Evolutionary conservation across 2,888 invertebrate species (phyloP), one percentile per base, ranked within the genome.

Genomic region (Mesorhabditis belari): DNA sequence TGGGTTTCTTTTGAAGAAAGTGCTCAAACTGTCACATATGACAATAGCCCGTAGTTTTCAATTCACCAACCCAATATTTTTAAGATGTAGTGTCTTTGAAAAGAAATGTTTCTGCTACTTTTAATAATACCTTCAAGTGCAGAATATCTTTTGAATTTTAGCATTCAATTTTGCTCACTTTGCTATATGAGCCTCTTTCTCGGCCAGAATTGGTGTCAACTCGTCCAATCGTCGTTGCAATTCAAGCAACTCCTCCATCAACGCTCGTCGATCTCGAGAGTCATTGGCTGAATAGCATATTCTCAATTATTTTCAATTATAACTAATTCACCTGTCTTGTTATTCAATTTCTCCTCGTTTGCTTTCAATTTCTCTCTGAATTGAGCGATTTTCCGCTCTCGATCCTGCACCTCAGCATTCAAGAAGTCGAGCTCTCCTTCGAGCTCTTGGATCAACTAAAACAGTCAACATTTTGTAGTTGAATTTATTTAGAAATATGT

Each of bases 181-280:
- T 25, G 12, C 52, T 44, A 28, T 60, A 58, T 65, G 64, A 12
- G 62, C 49, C 54, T 71, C 73, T 27, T 73, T 73, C 54, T 73
- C 67, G 2, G 73, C 73, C 24, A 71, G 61, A 4, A 62, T 62
- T 3, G 73, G 73, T 21, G 73, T 71, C 24, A 73, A 54, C 51
- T 69, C 71, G 50, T 73, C 73, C 19, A 73, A 62, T 54, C 73
- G 51, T 44, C 69, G 61, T 29, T 73, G 73, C 52, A 73, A 61
- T n/a, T 71, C 65, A 12, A 73, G 55, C 9, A 69, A 55, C 35
- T 73, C 73, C 50, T 71, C 71, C 28, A 71, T 59, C 44, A 73
- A 29, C 2, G 65, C 63, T 35, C 68, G 60, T 49, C 67, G 68
- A 44, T 71, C 71, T 6, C 60, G 64, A 6, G 53, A 58, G 24